These are phyloP conservation scores for Chrysina gloriosa DNA, from an alignment of 2,888 invertebrate genomes.

Conservation along the genomic window DNA sequence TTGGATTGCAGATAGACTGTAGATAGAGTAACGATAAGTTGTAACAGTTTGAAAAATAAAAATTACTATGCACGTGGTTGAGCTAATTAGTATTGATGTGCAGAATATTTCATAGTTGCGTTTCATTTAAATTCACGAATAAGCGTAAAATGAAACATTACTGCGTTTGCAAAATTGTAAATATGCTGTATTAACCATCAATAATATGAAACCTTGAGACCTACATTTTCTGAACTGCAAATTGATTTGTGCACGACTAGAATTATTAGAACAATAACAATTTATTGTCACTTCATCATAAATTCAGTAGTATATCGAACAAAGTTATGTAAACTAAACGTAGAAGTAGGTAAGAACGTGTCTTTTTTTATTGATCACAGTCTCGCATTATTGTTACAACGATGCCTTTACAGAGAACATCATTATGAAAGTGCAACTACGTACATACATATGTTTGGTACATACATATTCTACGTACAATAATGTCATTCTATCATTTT, in stretches of 20 bases:
- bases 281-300: constrained; percentile 30
- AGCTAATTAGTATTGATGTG: constrained; percentile 15
- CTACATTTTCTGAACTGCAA: constrained; percentile 17
- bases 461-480: no score
- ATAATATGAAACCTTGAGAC: constrained; percentile 37
- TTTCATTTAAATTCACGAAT: constrained; percentile 37
- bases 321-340: neutral
- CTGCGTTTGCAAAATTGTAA: constrained; percentile 33
- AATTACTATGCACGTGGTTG: constrained; percentile 2
- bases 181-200: constrained; percentile 17
- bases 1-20: no score
- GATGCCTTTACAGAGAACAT: no score
- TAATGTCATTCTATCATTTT: no score
- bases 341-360: neutral
- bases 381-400: neutral
- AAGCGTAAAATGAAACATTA: constrained; percentile 35
- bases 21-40: no score
- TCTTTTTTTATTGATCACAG: constrained; percentile 7
- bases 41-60: no score
- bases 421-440: no score
- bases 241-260: constrained; percentile 18
- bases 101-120: constrained; percentile 21
- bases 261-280: constrained; percentile 39
- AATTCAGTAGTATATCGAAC: constrained; percentile 7
- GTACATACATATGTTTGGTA: no score